These are phyloP conservation scores for Galerucella calmariensis DNA, from an alignment of 2,888 invertebrate species.

Conservation along the genomic window DNA sequence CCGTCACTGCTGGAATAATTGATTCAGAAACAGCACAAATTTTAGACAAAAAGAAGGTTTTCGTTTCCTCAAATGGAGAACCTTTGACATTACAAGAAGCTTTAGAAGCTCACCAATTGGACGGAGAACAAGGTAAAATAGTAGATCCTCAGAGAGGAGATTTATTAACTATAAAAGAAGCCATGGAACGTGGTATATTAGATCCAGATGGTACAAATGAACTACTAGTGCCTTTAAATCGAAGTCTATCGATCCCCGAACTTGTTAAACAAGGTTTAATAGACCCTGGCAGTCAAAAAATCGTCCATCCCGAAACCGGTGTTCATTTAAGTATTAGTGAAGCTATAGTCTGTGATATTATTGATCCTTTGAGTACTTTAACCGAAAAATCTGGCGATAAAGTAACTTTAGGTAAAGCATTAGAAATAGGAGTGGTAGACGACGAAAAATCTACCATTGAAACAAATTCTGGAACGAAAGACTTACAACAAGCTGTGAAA, in stretches of 20 bases:
- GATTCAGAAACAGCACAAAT: conserved; percentile 80
- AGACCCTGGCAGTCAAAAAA: conserved; percentile 76
- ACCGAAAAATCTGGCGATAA: conserved; percentile 71
- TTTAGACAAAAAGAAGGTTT: conserved; percentile 72
- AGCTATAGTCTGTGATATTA: conserved; percentile 88
- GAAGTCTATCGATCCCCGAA: conserved; percentile 84
- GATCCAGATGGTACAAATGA: conserved; percentile 82
- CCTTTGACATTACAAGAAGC: conserved; percentile 81
- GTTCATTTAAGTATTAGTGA: conserved; percentile 80
- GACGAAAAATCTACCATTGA: conserved; percentile 76
- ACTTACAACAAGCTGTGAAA: conserved; percentile 78
- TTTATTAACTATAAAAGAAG: conserved; percentile 82
- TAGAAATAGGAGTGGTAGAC: conserved; percentile 77
- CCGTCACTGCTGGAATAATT: conserved; percentile 81
- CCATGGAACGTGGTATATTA: conserved; percentile 83
- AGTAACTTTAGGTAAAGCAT: conserved; percentile 81
- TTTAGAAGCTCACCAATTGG: conserved; percentile 75
- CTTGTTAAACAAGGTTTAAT: conserved; percentile 88
- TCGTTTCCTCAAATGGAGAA: conserved; percentile 69
- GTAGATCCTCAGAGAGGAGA: conserved; percentile 87
- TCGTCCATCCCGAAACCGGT: conserved; percentile 90
- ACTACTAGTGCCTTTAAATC: conserved; percentile 81
- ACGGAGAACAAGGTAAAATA: conserved; percentile 81
- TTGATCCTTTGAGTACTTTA: conserved; percentile 83
- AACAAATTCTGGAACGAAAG: conserved; percentile 71